Conservation (phyloP, 2,888 invertebrate genomes). For the Axea sp. region DNA sequence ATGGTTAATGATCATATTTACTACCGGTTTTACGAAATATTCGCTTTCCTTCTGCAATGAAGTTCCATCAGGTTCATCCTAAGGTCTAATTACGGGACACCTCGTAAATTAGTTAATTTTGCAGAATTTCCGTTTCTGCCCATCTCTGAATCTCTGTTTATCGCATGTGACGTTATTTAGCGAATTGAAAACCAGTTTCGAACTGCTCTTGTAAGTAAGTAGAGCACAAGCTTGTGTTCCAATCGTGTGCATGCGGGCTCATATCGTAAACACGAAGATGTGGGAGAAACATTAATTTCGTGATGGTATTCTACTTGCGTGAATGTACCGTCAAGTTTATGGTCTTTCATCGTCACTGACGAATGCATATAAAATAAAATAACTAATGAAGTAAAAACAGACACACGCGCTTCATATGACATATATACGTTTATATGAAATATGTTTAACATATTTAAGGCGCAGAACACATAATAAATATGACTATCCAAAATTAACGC, state of each 20-base stretch:
- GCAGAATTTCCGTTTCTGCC: constrained; percentile 46
- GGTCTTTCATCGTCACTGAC: too few species aligned
- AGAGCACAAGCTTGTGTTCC: constrained; percentile 47
- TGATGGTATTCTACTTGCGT: constrained; percentile 5
- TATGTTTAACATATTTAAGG: too few species aligned
- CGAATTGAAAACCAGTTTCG: constrained; percentile 39
- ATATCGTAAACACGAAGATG: constrained; percentile 55
- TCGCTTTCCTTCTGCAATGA: constrained; percentile 20
- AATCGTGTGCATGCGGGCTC: constrained; percentile 42
- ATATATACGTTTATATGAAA: too few species aligned
- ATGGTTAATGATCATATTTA: constrained; percentile 40
- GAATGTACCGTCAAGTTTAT: too few species aligned
- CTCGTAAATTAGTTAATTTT: constrained; percentile 56
- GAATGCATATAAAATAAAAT: too few species aligned
- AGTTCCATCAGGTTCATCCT: constrained; percentile 42
- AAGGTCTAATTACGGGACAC: constrained; percentile 52
- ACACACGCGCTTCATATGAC: too few species aligned
- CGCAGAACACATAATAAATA: too few species aligned
- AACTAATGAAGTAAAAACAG: too few species aligned
- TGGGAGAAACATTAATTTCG: constrained; percentile 50
- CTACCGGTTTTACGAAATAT: constrained; percentile 13
- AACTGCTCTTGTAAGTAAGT: constrained; percentile 30
- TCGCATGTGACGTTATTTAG: constrained; percentile 47
- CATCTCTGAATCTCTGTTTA: constrained; percentile 36
- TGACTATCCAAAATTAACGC: too few species aligned